Conservation (phyloP, 2,113 vertebrate species). For the Ptilorrhoa leucosticta region DNA sequence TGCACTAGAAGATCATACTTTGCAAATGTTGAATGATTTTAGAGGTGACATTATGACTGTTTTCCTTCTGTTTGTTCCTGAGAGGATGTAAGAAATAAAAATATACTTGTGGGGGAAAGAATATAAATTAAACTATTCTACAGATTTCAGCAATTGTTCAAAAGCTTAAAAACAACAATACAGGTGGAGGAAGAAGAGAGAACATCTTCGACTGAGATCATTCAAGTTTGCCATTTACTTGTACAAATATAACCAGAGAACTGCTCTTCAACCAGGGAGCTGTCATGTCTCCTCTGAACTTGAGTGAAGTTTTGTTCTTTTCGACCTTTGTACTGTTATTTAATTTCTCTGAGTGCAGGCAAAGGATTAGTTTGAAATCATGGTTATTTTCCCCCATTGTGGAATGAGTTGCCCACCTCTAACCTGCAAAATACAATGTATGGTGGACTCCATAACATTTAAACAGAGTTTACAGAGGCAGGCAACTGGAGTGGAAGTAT, state of each 20-base stretch:
- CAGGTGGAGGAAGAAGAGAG: not conserved
- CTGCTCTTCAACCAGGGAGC: not conserved
- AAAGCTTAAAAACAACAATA: not conserved
- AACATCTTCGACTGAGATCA: not conserved
- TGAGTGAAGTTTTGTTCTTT: not conserved
- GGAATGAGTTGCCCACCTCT: not conserved
- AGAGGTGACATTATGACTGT: not conserved
- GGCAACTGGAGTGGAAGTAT: not conserved
- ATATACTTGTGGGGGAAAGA: not conserved
- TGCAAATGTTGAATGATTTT: not conserved
- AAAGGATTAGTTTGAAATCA: not conserved
- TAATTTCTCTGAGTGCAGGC: not conserved
- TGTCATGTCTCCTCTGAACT: not conserved
- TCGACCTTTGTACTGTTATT: not conserved
- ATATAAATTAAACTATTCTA: constrained; percentile 1
- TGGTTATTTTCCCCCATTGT: not conserved
- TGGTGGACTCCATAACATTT: not conserved
- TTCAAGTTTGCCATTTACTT: not conserved
- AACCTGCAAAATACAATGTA: not conserved
- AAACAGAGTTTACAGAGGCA: not conserved
- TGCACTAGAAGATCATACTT: not conserved
- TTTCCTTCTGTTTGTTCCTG: not conserved
- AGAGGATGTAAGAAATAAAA: constrained; percentile 10
- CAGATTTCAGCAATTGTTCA: not conserved
- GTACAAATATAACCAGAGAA: not conserved